These are phyloP conservation scores for Copsychus sechellarum DNA, from an alignment of 2,113 vertebrate species.

Conservation along the genomic window DNA sequence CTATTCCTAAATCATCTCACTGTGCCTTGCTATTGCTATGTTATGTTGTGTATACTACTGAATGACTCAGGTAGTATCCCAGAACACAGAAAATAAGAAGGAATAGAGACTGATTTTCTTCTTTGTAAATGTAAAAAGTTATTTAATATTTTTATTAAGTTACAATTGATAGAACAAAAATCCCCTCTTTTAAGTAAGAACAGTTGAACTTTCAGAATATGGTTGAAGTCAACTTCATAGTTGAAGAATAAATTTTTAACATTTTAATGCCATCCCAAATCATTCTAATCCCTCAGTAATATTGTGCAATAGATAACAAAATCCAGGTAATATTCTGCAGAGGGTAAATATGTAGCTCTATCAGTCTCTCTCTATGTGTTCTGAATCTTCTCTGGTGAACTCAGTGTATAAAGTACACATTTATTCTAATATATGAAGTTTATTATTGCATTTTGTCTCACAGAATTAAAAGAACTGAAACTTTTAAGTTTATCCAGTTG, in stretches of 20 bases:
- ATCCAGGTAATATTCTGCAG: not conserved
- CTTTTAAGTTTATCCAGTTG: not conserved
- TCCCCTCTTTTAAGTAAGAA: fast-evolving
- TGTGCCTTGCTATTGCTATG: not conserved
- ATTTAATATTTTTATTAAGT: not conserved
- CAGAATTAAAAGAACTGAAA: not conserved
- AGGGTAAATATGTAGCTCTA: not conserved
- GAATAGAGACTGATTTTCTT: not conserved
- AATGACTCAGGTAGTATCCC: not conserved
- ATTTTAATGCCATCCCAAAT: not conserved
- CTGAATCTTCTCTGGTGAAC: not conserved
- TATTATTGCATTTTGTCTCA: not conserved
- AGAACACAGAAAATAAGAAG: not conserved
- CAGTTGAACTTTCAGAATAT: not conserved
- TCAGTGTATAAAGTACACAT: not conserved
- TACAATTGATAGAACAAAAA: not conserved
- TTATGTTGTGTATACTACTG: not conserved
- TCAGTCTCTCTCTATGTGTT: not conserved
- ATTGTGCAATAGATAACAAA: not conserved
- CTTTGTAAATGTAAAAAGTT: not conserved
- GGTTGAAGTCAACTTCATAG: not conserved
- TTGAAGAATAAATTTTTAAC: not conserved
- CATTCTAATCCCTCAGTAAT: not conserved
- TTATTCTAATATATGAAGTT: not conserved
- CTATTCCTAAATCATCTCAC: not conserved